phyloP scores from a whole-genome alignment of 2,113 vertebrate species.

The Poeciliopsis occidentalis region DNA sequence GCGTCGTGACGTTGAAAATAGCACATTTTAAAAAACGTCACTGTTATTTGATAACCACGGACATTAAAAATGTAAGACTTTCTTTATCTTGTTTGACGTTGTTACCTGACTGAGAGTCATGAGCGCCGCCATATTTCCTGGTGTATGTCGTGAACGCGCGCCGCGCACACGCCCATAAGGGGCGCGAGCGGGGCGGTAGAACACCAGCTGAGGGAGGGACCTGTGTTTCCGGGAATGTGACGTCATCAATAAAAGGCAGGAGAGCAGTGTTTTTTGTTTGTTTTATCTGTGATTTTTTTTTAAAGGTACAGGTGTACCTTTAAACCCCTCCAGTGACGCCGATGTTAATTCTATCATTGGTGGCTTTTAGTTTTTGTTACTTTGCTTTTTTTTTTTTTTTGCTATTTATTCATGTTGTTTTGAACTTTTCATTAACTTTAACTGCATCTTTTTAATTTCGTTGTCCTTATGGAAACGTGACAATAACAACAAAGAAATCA shows the following conservation, averaged over 20 bases:
- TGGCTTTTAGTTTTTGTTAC: too few relatives aligned
- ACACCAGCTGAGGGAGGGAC: background rate
- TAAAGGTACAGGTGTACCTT: too few relatives aligned
- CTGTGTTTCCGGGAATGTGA: background rate
- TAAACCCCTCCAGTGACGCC: too few relatives aligned
- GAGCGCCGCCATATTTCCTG: slow-evolving; percentile 94
- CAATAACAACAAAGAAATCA: too few relatives aligned
- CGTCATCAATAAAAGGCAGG: background rate
- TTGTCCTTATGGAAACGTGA: too few relatives aligned
- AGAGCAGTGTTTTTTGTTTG: too few relatives aligned
- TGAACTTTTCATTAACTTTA: too few relatives aligned
- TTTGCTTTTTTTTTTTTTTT: too few relatives aligned
- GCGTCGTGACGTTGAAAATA: rapidly evolving
- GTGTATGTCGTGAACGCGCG: slow-evolving; percentile 66
- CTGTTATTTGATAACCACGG: background rate
- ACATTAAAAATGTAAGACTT: background rate
- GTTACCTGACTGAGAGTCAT: slow-evolving; percentile 88
- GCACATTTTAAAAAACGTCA: background rate
- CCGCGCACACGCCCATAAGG: slow-evolving; percentile 62
- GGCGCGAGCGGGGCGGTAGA: background rate
- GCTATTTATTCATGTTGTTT: too few relatives aligned
- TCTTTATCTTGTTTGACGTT: slow-evolving; percentile 45
- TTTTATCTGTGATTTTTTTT: too few relatives aligned
- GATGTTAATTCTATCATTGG: too few relatives aligned
- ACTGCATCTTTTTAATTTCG: too few relatives aligned